Evolutionary conservation across 64 coral and sea anemone genomes (phyloP), one percentile per base, ranked within the genome.

Genomic region (Platygyra sinensis): DNA sequence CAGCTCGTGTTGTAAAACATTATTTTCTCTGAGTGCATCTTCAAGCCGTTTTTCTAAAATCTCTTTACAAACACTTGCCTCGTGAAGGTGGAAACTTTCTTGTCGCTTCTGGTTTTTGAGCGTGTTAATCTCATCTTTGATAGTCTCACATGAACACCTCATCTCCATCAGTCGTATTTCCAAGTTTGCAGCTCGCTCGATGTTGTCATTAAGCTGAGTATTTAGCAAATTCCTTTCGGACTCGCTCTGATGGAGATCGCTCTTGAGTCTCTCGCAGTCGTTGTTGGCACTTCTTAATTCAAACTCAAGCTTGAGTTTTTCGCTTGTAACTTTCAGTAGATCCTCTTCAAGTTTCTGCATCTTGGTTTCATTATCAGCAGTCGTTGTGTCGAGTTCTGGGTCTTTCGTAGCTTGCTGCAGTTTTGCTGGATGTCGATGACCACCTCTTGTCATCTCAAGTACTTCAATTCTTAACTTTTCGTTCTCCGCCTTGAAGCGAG

Each of bases 101-200:
- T 89, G 75, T 30, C 92, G 71, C 55, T 94, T 89, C 46, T 91
- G 87, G 22, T 97, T 92, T 31, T 91, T 93, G 15, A 89, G 55
- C 8, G 80, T 52, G 29, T 94, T 86, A 14, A 97, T 77, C 75
- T 97, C 91, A 36, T 63, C 72, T 88, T 89, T 87, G 46, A 97
- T 89, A 7, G 88, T 89, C 28, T 97, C 91, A 83, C 90, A 94
- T 28, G 89, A 83, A 81, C 95, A 97, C 72, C 81, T 72, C 60
- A 97, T 73, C 60, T 97, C 95, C 91, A 97, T 88, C 64, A 97
- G 86, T 36, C 90, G 95, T 64, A 97, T 94, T 83, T 97, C 92
- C 10, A 97, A 75, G 74, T 87, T 97, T 55, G 95, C 88, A 69
- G 88, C 77, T 74, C 79, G 78, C 81, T 94, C 95, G 9, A 97